Base-by-base conservation (phyloP, 1,140 invertebrate genomes). In the Metopolophium dirhodum region DNA sequence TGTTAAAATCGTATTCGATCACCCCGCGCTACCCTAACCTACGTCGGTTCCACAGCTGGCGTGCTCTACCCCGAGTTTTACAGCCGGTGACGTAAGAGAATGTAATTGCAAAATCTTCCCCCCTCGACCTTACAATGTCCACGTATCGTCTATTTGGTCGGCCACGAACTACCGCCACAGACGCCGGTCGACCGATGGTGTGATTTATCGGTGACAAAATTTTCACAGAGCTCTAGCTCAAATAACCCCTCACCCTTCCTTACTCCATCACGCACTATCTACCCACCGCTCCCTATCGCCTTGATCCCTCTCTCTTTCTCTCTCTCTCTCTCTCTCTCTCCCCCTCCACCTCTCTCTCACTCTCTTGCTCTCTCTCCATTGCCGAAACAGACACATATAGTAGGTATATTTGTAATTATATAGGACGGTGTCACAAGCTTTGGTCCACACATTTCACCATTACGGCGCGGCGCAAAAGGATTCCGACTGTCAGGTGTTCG, bases 401-500 rank as follows among this genome's bases (percentile, higher is more conserved):
- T n/a, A n/a, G n/a, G n/a, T 45, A 26, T 86, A 77, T 77, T 35
- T 77, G 30, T 77, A 77, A 77, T 77, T 86, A 41, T 86, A 86
- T 86, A 26, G 83, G 23, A 86, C 7, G 41, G 26, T 30, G n/a
- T 41, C 57, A 90, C 37, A 68, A 49, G 61, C 61, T 86, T 30
- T 47, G n/a, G 49, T n/a, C 49, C 61, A 91, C 90, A 91, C 68
- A 91, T 91, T 91, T 91, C 68, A 91, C 90, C 90, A 91, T 91
- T 91, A 91, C 41, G 7, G 86, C 30, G 86, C 14, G 14, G 86
- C n/a, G 86, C 37, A 51, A 49, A 77, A 91, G 90, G 90, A 91
- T 91, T 91, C 30, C 45, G 45, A 77, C 61, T 82, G 90, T 91
- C 90, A 82, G 45, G 41, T 77, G 90, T 30, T 7, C 47, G n/a